phyloP scores from a whole-genome alignment of 2,888 invertebrate species.

The Patella caerulea region DNA sequence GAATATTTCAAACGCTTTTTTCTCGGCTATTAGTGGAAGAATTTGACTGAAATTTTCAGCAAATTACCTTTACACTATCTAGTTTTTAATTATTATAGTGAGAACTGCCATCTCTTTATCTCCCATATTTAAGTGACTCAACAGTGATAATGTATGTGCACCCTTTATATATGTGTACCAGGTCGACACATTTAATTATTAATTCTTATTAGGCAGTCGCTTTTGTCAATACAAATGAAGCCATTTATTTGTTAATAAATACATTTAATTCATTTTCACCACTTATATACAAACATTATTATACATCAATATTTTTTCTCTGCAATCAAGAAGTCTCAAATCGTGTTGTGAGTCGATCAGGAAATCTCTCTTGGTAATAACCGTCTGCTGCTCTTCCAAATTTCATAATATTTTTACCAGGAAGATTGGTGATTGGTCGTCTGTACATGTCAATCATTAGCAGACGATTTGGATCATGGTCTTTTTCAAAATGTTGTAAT shows the following conservation, averaged over 20 bases:
- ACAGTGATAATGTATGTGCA: too few species aligned
- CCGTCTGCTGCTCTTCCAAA: slow-evolving; percentile 69
- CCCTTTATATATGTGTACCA: background rate
- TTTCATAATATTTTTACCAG: slow-evolving; percentile 64
- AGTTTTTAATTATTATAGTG: too few species aligned
- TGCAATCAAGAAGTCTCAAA: background rate
- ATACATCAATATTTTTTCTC: background rate
- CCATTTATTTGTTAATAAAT: too few species aligned
- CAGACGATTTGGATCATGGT: slow-evolving; percentile 65
- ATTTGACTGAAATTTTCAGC: too few species aligned
- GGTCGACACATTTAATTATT: background rate
- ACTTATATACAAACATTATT: too few species aligned
- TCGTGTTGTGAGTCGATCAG: slow-evolving; percentile 27
- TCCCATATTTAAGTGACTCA: too few species aligned
- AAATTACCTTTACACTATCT: too few species aligned
- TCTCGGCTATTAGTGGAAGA: too few species aligned
- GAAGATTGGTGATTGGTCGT: slow-evolving; percentile 65
- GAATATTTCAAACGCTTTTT: too few species aligned
- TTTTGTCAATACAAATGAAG: too few species aligned
- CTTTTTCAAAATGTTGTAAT: slow-evolving; percentile 62
- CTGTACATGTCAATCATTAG: slow-evolving; percentile 68
- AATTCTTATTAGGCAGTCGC: background rate
- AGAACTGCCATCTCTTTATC: too few species aligned
- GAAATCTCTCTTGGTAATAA: slow-evolving; percentile 68
- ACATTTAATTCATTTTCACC: too few species aligned